These are phyloP conservation scores for Manis crassicaudata DNA, from an alignment of 2,797 vertebrate species.

Conservation along the genomic window DNA sequence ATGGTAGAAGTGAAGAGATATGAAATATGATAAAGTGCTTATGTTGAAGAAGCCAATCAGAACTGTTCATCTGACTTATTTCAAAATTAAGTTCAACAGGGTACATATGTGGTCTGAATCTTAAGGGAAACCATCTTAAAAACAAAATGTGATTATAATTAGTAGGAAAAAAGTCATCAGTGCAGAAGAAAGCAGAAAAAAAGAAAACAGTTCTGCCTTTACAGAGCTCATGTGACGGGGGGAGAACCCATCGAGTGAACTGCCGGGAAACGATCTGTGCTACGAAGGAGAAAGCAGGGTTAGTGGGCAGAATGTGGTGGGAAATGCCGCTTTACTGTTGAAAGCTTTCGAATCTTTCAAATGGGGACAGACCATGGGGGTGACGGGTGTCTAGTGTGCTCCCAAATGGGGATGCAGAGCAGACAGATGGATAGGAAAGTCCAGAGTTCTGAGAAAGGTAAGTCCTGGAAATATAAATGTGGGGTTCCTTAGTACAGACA, in stretches of 20 bases:
- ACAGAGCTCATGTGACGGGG: background rate
- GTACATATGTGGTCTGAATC: background rate
- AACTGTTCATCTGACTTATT: background rate
- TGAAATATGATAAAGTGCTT: background rate
- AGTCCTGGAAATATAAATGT: background rate
- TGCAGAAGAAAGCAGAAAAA: background rate
- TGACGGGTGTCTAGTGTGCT: background rate
- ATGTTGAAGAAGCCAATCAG: background rate
- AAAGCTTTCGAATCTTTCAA: conserved; percentile 21
- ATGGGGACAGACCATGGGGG: background rate
- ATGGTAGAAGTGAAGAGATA: background rate
- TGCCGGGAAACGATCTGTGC: background rate
- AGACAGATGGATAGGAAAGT: background rate
- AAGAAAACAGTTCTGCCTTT: background rate
- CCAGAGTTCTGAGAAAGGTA: background rate
- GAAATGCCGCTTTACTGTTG: background rate
- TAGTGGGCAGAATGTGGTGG: background rate
- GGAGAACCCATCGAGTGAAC: background rate
- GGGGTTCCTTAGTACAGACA: background rate
- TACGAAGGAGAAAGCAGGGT: background rate
- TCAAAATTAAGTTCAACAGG: background rate
- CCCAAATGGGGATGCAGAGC: background rate
- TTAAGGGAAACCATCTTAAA: background rate
- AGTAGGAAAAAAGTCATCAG: background rate
- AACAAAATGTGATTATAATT: background rate